Conservation (phyloP, 1,140 invertebrate genomes). For the Nylanderia fulva region DNA sequence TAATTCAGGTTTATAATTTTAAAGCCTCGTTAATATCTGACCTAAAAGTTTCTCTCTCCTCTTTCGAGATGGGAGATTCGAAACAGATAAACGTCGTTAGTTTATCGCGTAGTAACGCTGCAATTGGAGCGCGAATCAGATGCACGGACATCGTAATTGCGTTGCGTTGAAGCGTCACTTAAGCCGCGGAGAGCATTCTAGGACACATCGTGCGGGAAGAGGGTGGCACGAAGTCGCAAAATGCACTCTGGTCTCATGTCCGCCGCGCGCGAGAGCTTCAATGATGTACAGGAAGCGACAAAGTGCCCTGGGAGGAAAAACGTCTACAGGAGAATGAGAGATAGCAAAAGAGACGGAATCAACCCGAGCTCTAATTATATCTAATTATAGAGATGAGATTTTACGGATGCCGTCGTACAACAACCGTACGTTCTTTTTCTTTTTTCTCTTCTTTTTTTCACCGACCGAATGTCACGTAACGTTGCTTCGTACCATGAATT, state of each 20-base stretch:
- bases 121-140: conserved; percentile 43
- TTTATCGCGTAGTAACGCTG: not conserved
- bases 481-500: not conserved
- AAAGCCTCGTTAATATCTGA: too few species aligned
- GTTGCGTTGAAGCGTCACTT: conserved; percentile 59
- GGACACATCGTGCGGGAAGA: not conserved
- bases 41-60: not conserved
- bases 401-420: conserved; percentile 8
- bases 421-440: conserved; percentile 3
- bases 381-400: conserved; percentile 51
- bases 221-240: conserved; percentile 50
- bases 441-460: not conserved
- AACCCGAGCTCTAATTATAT: conserved; percentile 44
- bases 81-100: not conserved
- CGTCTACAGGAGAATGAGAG: not conserved
- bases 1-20: too few species aligned
- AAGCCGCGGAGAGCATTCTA: conserved; percentile 40
- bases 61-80: not conserved
- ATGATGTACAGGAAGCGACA: conserved; percentile 54
- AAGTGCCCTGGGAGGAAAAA: not conserved
- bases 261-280: conserved; percentile 23
- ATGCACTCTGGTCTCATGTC: conserved; percentile 51
- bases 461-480: not conserved
- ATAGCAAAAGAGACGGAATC: conserved; percentile 3
- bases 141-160: conserved; percentile 38